Conservation (phyloP, 2,888 invertebrate genomes). For the Myopa testacea region DNA sequence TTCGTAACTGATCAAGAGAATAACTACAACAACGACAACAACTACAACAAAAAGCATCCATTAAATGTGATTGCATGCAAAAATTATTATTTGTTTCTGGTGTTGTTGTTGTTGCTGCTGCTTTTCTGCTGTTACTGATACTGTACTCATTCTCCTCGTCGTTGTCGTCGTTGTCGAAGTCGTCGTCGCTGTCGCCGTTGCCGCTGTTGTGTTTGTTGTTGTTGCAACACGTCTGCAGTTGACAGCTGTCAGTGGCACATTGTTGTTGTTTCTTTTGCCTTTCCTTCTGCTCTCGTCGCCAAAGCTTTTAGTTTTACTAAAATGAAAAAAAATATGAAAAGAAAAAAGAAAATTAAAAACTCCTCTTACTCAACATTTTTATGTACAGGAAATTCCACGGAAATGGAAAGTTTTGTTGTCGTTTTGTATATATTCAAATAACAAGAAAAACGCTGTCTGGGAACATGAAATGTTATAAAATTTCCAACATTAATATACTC, state of each 20-base stretch:
- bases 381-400: neutral
- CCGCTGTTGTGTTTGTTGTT: conserved; percentile 15
- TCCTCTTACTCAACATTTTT: neutral
- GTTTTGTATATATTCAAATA: neutral
- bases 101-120: conserved; percentile 17
- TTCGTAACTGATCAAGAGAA: neutral
- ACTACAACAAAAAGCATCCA: neutral
- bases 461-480: no score
- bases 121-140: neutral
- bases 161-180: neutral
- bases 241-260: neutral
- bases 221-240: conserved; percentile 20
- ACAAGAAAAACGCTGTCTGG: neutral
- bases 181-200: conserved; percentile 38
- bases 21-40: neutral
- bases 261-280: neutral
- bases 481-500: no score
- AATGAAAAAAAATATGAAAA: neutral
- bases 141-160: neutral
- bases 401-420: neutral
- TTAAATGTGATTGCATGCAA: conserved; percentile 9
- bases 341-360: neutral
- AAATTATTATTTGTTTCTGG: neutral
- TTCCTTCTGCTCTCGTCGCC: neutral
- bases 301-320: neutral